Percentiles rank a stretch among this genome's conserved stretches.
Evolutionary conservation across 2,888 invertebrate species (phyloP).

Genomic region (Malachius bipustulatus): DNA sequence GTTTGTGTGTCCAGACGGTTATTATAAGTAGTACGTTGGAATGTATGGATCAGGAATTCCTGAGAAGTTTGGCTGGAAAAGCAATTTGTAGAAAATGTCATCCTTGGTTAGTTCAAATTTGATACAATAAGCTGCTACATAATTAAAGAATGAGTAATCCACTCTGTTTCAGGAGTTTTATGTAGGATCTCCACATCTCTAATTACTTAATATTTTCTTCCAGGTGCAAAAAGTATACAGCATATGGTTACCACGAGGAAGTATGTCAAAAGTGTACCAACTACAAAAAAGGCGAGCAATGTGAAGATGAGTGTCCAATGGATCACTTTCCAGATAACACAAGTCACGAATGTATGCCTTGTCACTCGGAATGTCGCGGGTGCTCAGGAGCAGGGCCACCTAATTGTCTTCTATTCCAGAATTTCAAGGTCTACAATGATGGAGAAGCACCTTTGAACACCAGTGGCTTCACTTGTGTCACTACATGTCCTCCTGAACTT

Average conservation of each 20-base stretch:
- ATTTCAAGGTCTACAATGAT: slow-evolving; percentile 58
- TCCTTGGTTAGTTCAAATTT: slow-evolving; percentile 35
- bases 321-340: slow-evolving; percentile 73
- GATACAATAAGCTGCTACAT: background rate
- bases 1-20: slow-evolving; percentile 69
- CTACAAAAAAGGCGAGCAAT: slow-evolving; percentile 78
- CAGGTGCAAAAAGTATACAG: slow-evolving; percentile 75
- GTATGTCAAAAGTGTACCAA: slow-evolving; percentile 80
- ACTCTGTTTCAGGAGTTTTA: too few relatives aligned
- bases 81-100: slow-evolving; percentile 86
- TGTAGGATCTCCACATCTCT: too few relatives aligned
- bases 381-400: slow-evolving; percentile 66
- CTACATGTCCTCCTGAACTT: slow-evolving; percentile 63
- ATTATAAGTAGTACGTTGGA: slow-evolving; percentile 75
- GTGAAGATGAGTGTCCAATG: slow-evolving; percentile 77
- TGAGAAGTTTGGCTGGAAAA: slow-evolving; percentile 71
- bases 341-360: slow-evolving; percentile 60
- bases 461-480: slow-evolving; percentile 74
- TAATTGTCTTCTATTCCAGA: slow-evolving; percentile 67
- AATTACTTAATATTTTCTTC: slow-evolving; percentile 12
- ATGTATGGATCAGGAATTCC: slow-evolving; percentile 52
- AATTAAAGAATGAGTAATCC: too few relatives aligned
- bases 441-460: slow-evolving; percentile 42
- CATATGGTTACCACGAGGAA: slow-evolving; percentile 75
- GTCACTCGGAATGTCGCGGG: slow-evolving; percentile 72